Percentiles rank a stretch among this genome's conserved stretches.
These are phyloP conservation scores for Dynastes hyllus DNA, from an alignment of 2,888 invertebrate genomes.

Conservation along the genomic window DNA sequence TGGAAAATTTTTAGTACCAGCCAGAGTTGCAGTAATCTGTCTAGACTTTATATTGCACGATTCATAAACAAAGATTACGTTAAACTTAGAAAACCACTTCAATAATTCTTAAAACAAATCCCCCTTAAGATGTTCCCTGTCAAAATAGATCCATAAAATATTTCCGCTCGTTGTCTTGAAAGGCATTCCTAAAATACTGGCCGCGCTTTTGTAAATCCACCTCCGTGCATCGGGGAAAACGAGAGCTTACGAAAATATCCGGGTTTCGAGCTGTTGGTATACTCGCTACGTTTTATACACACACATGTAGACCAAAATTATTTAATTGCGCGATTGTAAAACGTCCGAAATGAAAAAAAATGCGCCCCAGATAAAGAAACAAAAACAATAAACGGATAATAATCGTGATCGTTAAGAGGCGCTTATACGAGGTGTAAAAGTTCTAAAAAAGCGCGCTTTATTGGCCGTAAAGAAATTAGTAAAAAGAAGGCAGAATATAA, in stretches of 20 bases:
- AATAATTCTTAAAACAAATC: constrained; percentile 33
- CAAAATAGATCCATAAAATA: constrained; percentile 37
- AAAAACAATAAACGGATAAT: constrained; percentile 25
- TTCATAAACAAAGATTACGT: constrained; percentile 23
- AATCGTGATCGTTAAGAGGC: constrained; percentile 10
- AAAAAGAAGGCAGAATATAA: too few relatives aligned
- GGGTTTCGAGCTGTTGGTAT: not conserved
- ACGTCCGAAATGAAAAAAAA: too few relatives aligned
- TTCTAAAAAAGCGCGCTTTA: constrained; percentile 10
- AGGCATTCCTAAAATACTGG: constrained; percentile 37
- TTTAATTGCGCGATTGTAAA: constrained; percentile 5
- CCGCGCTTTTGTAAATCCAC: constrained; percentile 19
- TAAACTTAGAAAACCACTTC: constrained; percentile 31
- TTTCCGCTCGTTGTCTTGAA: constrained; percentile 23
- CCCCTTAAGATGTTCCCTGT: constrained; percentile 35
- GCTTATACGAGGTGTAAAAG: constrained; percentile 34
- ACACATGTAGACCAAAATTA: not conserved
- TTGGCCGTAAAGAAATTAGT: constrained; percentile 14
- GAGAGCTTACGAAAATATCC: too few relatives aligned
- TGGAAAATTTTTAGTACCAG: not conserved
- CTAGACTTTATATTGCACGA: not conserved
- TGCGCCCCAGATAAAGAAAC: not conserved
- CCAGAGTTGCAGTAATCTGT: too few relatives aligned
- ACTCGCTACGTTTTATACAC: not conserved
- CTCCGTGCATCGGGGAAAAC: too few relatives aligned